Base-by-base conservation (phyloP, 2,888 invertebrate genomes). In the Dexiosoma caninum region DNA sequence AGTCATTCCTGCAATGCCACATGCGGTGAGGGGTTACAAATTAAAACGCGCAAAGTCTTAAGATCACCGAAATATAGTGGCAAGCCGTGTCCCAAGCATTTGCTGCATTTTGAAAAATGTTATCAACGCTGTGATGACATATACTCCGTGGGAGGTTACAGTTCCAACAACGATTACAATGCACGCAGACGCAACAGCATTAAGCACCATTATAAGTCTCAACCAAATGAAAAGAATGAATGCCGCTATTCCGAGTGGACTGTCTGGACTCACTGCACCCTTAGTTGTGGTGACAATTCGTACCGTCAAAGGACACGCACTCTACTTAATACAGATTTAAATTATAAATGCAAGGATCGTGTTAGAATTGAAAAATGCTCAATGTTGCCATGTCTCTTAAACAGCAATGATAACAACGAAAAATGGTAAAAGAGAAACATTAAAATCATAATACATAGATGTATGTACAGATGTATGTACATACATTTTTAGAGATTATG, bases 241-340 rank as follows among this genome's bases (percentile, higher is more conserved):
- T 95, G 94, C 85, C 90, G 91, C 37, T 92, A 94, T 85, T 92
- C 93, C 0, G 91, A 92, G 62, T 94, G 94, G 94, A 92, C 93
- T n/a, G 91, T 91, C 8, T 94, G 94, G 94, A 92, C 93, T 3
- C 92, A 93, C 0, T 95, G 95, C 86, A 92, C 93, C 0, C 92
- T 92, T 6, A 92, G 92, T 1, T 95, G 95, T 85, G 94, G 94
- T 0, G 87, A 90, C 10, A 90, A 90, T 77, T 91, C 92, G 0
- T 90, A 91, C 23, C 91, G 91, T 40, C 92, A 92, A 82, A 89
- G 92, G 57, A 92, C 92, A 0, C 89, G 93, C 40, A 89, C 90
- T 2, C 82, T 90, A 3, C 81, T 89, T 14, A 90, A 89, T 69
- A 85, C 87, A 0, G 88, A 88, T 23, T 72, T 88, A 30, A 88